A percentile compares a stretch with the other conserved stretches of the same genome.
phyloP scores from a whole-genome alignment of 2,113 vertebrate genomes.

The Nansenia antarctica region DNA sequence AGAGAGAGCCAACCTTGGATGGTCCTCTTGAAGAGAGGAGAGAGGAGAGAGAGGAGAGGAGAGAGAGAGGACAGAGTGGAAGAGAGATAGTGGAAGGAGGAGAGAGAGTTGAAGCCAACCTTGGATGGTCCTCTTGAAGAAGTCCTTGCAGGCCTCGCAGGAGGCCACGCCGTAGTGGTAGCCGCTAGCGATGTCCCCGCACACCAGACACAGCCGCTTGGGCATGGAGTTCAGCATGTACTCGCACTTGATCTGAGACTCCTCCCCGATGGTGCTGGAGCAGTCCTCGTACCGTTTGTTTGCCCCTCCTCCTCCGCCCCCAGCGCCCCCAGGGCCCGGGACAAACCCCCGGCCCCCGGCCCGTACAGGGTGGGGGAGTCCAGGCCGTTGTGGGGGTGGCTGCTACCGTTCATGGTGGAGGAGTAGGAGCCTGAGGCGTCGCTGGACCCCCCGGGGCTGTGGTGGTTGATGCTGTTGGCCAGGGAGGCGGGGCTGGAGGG shows the following conservation, averaged over 20 bases:
- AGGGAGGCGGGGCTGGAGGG: constrained; percentile 98
- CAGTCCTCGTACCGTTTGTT: constrained; percentile 98
- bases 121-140: constrained; percentile 99
- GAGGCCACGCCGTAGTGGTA: constrained; percentile 99
- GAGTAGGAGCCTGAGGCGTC: constrained; percentile 99
- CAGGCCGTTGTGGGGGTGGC: constrained; percentile 97
- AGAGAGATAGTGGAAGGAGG: too few species aligned
- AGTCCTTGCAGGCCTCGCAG: constrained; percentile 99
- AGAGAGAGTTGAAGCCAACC: constrained; percentile 88
- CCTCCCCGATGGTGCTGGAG: constrained; percentile 96
- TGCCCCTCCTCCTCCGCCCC: too few species aligned
- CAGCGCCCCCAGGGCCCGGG: constrained; percentile 86
- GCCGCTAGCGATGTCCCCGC: constrained; percentile 97
- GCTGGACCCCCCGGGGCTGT: constrained; percentile 97
- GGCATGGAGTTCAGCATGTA: constrained; percentile 99
- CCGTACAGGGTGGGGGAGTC: constrained; percentile 97
- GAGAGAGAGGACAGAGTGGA: too few species aligned
- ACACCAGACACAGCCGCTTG: constrained; percentile 98
- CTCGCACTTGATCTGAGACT: constrained; percentile 99
- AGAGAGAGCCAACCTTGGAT: neutral
- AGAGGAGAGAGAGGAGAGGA: too few species aligned
- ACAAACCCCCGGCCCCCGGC: constrained; percentile 83
- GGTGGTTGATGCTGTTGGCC: constrained; percentile 99
- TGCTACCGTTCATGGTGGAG: constrained; percentile 99
- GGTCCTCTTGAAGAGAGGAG: too few species aligned